Base-by-base conservation (phyloP, 2,888 invertebrate species). In the Andrena marginata region DNA sequence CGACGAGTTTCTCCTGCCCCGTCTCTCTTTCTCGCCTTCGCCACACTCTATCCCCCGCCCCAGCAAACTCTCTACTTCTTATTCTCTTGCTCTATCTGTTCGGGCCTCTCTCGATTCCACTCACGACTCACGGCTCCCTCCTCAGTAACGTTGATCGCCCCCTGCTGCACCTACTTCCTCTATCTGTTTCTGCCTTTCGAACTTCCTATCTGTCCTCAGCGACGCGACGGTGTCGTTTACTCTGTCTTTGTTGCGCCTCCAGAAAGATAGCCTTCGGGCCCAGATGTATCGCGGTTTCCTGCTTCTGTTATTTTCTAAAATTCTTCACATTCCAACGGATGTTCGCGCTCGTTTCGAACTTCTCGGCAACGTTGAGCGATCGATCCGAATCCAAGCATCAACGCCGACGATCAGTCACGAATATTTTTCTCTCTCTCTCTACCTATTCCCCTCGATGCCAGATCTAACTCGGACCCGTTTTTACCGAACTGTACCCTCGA, bases 131-230 rank as follows among this genome's bases (percentile, higher is more conserved):
- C 29, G 29, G 35, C 35, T 35, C 31, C 54, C 51, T 65, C 31
- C 23, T 59, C 35, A 2, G 8, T 29, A 4, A 26, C 10, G 29
- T 26, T 20, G 60, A 23, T 29, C 48, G 51, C 35, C 13, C 72
- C 67, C 51, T 64, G 62, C 49, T 16, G 54, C 70, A 16, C 54
- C 42, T 54, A 31, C 59, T 82, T 62, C 65, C 73, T 79, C 79
- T 82, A 86, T 82, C 82, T 74, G 63, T 70, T 79, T 80, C 72
- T 77, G 69, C 71, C 60, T 73, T 68, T 78, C 56, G 33, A 77
- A 63, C 67, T 70, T 81, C 51, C 74, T 80, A 81, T 81, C 81
- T 74, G n/a, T 59, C 29, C 33, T 26, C 8, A 56, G 20, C 26
- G 8, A 23, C 23, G 10, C 23, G 10, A 13, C 56, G 42, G 42